Base-by-base conservation (phyloP, 1,140 invertebrate species). In the Sweltsa coloradensis region DNA sequence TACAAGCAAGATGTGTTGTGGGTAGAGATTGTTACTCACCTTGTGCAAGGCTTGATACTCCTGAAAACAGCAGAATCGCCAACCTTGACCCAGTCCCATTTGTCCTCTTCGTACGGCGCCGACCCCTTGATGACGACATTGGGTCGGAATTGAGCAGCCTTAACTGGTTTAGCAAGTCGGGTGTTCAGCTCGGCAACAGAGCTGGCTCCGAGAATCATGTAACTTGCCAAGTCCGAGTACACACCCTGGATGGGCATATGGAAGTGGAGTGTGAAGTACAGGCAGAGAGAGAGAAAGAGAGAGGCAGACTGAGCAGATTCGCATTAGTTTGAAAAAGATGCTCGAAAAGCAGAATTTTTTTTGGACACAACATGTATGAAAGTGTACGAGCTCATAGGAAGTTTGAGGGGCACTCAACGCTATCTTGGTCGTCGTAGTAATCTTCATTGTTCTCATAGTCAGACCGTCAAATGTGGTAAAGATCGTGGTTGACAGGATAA, bases 181-280 rank as follows among this genome's bases (percentile, higher is more conserved):
- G 41, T 53, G 49, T 71, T 72, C 2, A 72, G 45, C 52, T 73
- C 71, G 29, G 55, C 55, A n/a, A 74, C 34, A 0, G 72, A 74
- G 1, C 60, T 47, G 14, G 62, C 51, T 42, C 65, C 63, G 54
- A 71, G 66, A 4, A 72, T 49, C 61, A 70, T 64, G 43, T 62
- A 73, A 31, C 68, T 63, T 4, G 67, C 60, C 3, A 64, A 55
- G 57, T 73, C 69, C 21, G 61, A 57, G 19, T 67, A 68, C 9
- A 60, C 57, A 14, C 71, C 70, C 68, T 61, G 36, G 3, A 48
- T n/a, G n/a, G n/a, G n/a, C n/a, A n/a, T n/a, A n/a, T n/a, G n/a
- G 24, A 6, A 11, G 37, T 7, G n/a, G 29, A n/a, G 9, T 31
- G 29, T 31, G 29, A 11, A n/a, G 29, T n/a, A n/a, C n/a, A n/a